A percentile compares a stretch with the other conserved stretches of the same genome.
These are phyloP conservation scores for Alectura lathami DNA, from an alignment of 2,113 vertebrate genomes.

Conservation along the genomic window DNA sequence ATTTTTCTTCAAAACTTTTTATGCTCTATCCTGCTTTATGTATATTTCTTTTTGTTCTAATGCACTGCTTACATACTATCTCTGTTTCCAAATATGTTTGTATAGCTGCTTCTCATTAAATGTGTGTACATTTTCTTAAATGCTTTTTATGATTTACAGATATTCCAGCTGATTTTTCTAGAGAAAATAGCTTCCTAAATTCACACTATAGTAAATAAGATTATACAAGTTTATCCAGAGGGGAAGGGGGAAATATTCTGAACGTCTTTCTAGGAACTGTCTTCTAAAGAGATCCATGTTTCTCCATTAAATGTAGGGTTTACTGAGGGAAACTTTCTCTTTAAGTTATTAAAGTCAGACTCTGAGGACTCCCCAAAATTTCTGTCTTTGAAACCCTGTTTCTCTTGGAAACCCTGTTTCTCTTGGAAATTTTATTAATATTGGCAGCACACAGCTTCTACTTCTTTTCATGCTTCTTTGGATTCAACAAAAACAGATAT, in stretches of 20 bases:
- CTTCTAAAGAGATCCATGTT: background rate
- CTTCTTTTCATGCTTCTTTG: background rate
- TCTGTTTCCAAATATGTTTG: background rate
- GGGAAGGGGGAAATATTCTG: background rate
- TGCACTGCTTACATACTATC: background rate
- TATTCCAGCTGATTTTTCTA: background rate
- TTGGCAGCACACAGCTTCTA: background rate
- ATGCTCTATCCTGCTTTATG: background rate
- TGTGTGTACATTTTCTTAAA: background rate
- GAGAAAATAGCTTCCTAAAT: background rate
- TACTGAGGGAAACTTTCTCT: background rate
- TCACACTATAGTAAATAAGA: background rate
- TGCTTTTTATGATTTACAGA: background rate
- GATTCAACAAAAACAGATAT: background rate
- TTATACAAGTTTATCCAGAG: background rate
- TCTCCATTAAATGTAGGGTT: background rate
- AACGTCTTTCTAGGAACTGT: background rate
- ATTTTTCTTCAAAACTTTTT: background rate
- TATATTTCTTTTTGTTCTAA: background rate
- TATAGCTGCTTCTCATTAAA: background rate
- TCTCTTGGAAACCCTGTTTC: too few species aligned
- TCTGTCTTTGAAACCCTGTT: background rate
- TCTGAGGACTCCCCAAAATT: background rate
- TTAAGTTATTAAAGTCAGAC: background rate
- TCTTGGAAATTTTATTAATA: background rate